Base-by-base conservation (phyloP, 2,113 vertebrate genomes). In the Trematocara variabile region DNA sequence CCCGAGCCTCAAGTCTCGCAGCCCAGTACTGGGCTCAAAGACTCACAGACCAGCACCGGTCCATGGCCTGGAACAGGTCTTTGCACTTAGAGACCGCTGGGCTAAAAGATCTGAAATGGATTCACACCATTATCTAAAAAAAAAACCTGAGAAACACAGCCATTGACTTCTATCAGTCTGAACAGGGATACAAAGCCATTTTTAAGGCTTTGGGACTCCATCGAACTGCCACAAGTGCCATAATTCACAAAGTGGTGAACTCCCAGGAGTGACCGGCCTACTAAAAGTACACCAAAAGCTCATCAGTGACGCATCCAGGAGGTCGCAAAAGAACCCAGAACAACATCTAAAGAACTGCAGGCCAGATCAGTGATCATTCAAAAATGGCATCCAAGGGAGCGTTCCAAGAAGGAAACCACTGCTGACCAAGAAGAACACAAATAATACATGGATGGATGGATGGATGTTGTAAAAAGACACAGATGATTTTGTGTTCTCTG, bases 121-220 rank as follows among this genome's bases (percentile, higher is more conserved):
- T 1, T 39, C 34, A 5, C 1, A 1, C 0, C n/a, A 8, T 20
- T 7, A 22, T 22, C 6, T 22, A 41, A 68, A 68, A 25, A 12
- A 68, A 22, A 22, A n/a, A 14, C 34, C n/a, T 14, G n/a, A 41
- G 0, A 41, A 14, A 41, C n/a, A 68, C 7, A 0, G 11, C 37
- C 1, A 68, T 41, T 8, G 6, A 14, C n/a, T 0, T 68, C 11
- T 68, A 68, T 68, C n/a, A 41, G 34, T 68, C 34, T 68, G 63
- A 5, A 68, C 22, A 41, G n/a, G 11, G 11, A 22, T 41, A 68
- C n/a, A 68, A 1, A 41, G 34, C n/a, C 34, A 68, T 41, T 68
- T 68, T 13, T 63, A 22, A 68, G n/a, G 34, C 1, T n/a, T n/a
- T 34, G 5, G 30, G 56, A 34, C 3, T 60, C 30, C 8, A 13